Percentiles rank a stretch among this genome's conserved stretches.
phyloP scores from a whole-genome alignment of 2,797 vertebrate genomes.

The Amblyraja radiata region DNA sequence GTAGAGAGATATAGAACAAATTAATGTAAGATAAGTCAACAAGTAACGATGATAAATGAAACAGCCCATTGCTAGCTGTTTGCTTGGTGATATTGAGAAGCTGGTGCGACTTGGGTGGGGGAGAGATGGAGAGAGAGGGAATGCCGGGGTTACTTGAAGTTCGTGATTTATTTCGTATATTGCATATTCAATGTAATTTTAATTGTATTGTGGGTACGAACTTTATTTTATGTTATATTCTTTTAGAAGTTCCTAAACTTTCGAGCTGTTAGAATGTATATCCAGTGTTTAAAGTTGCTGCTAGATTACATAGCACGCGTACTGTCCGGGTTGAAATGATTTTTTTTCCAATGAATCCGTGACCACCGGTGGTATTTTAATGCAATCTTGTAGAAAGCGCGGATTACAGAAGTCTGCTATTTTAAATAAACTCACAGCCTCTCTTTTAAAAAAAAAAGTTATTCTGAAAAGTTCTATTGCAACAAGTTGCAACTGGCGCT shows the following conservation, averaged over 20 bases:
- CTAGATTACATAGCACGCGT: background rate
- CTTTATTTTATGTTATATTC: background rate
- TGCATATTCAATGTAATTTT: background rate
- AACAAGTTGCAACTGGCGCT: background rate
- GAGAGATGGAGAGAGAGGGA: too few relatives aligned
- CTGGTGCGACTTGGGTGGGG: too few relatives aligned
- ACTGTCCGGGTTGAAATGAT: background rate
- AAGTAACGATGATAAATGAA: too few relatives aligned
- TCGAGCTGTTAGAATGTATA: background rate
- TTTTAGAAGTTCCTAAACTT: background rate
- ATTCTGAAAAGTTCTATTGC: background rate
- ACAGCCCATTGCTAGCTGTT: too few relatives aligned
- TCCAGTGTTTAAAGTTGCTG: too few relatives aligned
- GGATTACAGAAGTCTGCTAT: background rate
- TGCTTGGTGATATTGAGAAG: too few relatives aligned
- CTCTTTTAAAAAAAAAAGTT: too few relatives aligned
- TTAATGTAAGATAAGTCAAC: too few relatives aligned
- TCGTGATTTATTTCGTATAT: too few relatives aligned
- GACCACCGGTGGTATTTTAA: background rate
- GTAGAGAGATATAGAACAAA: too few relatives aligned
- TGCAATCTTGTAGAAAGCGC: too few relatives aligned
- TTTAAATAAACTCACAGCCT: background rate
- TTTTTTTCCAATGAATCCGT: background rate
- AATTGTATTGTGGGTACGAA: background rate
- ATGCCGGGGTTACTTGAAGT: too few relatives aligned